Conservation (phyloP, 1,140 invertebrate genomes). For the Meloidogyne chitwoodi region DNA sequence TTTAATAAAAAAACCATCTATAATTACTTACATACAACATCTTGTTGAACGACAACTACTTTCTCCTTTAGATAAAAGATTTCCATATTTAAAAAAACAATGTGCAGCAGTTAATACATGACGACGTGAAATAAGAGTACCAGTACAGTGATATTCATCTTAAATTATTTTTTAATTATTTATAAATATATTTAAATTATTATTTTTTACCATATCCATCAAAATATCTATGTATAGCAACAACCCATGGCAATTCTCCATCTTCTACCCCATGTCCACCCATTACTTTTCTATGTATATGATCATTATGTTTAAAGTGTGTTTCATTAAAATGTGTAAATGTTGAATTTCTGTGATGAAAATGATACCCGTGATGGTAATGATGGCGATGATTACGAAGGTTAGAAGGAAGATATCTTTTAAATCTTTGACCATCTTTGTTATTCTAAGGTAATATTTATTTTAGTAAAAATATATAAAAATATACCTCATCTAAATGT, state of each 20-base stretch:
- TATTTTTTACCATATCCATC: neutral
- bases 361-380: neutral
- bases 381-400: neutral
- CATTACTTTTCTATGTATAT: neutral
- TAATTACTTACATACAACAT: neutral
- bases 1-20: too few species aligned
- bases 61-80: neutral
- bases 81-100: conserved; percentile 7
- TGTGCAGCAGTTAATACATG: conserved; percentile 11
- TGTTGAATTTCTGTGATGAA: neutral
- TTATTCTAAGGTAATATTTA: neutral
- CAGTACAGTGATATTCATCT: neutral
- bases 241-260: conserved; percentile 1
- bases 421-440: neutral
- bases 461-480: neutral
- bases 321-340: neutral
- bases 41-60: neutral
- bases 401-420: neutral
- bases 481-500: neutral
- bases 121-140: neutral
- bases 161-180: neutral
- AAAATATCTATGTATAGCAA: neutral
- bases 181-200: neutral
- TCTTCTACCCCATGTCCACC: conserved; percentile 2
- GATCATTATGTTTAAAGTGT: neutral